Evolutionary conservation across 2,888 invertebrate species (phyloP), one percentile per base, ranked within the genome.

Genomic region (Torymus tubicola): DNA sequence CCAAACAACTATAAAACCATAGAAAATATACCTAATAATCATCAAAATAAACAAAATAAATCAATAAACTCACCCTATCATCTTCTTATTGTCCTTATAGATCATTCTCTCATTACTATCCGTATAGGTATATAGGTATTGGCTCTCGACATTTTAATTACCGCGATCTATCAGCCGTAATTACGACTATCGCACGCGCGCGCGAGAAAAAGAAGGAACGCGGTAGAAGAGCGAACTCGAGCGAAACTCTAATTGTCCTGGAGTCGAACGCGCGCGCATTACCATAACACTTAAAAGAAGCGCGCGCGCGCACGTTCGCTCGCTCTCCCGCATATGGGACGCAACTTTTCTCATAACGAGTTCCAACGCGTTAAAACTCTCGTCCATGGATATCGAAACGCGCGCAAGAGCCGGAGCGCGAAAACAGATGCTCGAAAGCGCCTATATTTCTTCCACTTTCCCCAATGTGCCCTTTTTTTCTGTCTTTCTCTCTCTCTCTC

Each of bases 271-370:
- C 31, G 69, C 31, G 69, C 71, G 61, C 21, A 21, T 71, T 63
- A 72, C 53, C 61, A 61, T 72, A 63, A 72, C 72, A 55, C 63
- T 72, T 16, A 11, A 72, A 53, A 72, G n/a, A 57, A 57, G n/a
- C 14, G 10, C 14, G 69, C 57, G 70, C 5, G 1, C 21, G 21
- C 21, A 2, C 21, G 2, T 2, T 21, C 21, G 21, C 21, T 21
- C 21, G 16, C 52, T 60, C 21, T 4, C 61, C 31, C 21, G 21
- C 53, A 63, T 53, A 71, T 24, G 63, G n/a, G 31, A 31, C 16
- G 13, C 14, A 61, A 72, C 72, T 63, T 72, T 72, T 63, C 72
- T 72, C 63, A 72, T 63, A 72, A 72, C 63, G 72, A 72, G 61
- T 72, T 63, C 53, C 53, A 53, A 4, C 4, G 21, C 61, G 52